Conservation (phyloP, 2,797 vertebrate genomes). For the Bradypodion pumilum region DNA sequence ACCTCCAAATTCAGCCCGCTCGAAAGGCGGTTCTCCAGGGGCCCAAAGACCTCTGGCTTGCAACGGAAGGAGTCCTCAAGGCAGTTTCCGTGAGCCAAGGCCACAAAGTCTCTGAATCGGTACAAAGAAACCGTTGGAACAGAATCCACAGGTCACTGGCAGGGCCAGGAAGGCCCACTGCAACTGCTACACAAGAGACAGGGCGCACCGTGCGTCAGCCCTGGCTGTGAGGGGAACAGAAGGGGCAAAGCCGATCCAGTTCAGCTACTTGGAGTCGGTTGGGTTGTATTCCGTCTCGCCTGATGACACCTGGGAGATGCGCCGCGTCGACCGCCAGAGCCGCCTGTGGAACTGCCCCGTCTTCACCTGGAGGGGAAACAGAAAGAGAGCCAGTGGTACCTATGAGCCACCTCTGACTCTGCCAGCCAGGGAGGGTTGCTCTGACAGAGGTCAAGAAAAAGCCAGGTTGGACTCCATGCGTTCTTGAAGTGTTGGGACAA, state of each 20-base stretch:
- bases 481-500: too few species aligned
- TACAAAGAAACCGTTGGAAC: background rate
- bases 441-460: too few species aligned
- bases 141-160: too few species aligned
- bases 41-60: background rate
- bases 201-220: slow-evolving; percentile 9
- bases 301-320: slow-evolving; percentile 91
- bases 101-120: background rate
- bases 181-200: background rate
- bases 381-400: background rate
- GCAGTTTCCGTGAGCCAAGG: background rate
- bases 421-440: background rate
- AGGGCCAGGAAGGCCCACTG: background rate
- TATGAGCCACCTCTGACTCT: background rate
- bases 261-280: slow-evolving; percentile 64
- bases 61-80: background rate
- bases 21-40: background rate
- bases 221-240: background rate
- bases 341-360: slow-evolving; percentile 87
- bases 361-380: slow-evolving; percentile 78
- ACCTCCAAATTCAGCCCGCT: background rate
- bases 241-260: too few species aligned
- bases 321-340: slow-evolving; percentile 88
- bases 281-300: slow-evolving; percentile 93
- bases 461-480: background rate